Conservation (phyloP, 2,797 vertebrate genomes). For the Caiman crocodilus region DNA sequence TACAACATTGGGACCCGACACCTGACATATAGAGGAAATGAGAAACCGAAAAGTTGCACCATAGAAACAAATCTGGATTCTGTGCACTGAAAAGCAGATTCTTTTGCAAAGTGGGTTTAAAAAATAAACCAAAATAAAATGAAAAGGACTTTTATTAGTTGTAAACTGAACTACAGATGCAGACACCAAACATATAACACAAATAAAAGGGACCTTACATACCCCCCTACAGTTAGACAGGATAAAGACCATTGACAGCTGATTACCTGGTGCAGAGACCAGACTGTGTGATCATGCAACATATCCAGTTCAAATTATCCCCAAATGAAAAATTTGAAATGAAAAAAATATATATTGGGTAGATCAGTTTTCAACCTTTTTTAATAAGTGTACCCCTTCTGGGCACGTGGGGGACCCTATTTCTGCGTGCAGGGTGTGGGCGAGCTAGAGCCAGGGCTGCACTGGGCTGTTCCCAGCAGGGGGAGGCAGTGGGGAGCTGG, state of each 20-base stretch:
- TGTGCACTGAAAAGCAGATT: not conserved
- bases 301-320: no score
- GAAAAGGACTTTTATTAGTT: not conserved
- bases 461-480: no score
- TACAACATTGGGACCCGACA: not conserved
- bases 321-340: no score
- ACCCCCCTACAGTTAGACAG: not conserved
- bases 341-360: no score
- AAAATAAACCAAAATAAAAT: not conserved
- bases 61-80: not conserved
- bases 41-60: not conserved
- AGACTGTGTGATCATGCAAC: no score
- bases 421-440: no score
- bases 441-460: no score
- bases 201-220: not conserved
- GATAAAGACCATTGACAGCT: not conserved
- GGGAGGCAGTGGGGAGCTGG: no score
- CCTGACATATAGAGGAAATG: not conserved
- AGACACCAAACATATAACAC: not conserved
- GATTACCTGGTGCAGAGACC: not conserved
- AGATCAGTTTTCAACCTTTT: no score
- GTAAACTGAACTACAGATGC: not conserved
- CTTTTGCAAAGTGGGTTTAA: not conserved
- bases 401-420: no score
- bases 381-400: no score